phyloP scores from a whole-genome alignment of 1,140 invertebrate genomes.

The Drosophila subpulchrella region DNA sequence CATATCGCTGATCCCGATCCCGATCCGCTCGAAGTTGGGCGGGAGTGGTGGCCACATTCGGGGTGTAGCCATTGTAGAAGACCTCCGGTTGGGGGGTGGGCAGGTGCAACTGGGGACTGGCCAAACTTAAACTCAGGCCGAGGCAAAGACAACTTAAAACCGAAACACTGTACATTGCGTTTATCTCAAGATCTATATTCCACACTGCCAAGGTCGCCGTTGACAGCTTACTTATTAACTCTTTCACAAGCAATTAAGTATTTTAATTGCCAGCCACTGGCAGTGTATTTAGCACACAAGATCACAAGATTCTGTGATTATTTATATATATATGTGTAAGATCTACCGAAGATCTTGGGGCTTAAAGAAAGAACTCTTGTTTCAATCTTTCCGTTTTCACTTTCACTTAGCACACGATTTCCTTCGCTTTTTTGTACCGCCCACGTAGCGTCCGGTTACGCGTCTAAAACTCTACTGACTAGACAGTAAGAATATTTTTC shows the following conservation, averaged over 20 bases:
- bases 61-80: constrained; percentile 75
- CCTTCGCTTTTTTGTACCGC: constrained; percentile 18
- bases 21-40: constrained; percentile 65
- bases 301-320: constrained; percentile 6
- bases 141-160: constrained; percentile 34
- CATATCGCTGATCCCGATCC: constrained; percentile 77
- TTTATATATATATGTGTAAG: constrained; percentile 2
- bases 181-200: constrained; percentile 67
- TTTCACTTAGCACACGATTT: constrained; percentile 29
- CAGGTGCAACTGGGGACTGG: constrained; percentile 85
- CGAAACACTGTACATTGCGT: constrained; percentile 42
- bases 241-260: constrained; percentile 74
- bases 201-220: constrained; percentile 63
- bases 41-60: constrained; percentile 69
- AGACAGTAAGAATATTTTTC: constrained; percentile 75
- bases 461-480: constrained; percentile 81
- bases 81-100: constrained; percentile 84
- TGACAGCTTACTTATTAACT: constrained; percentile 56
- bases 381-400: constrained; percentile 32
- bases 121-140: constrained; percentile 20
- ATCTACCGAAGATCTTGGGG: not conserved
- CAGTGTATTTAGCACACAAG: constrained; percentile 25
- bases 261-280: constrained; percentile 58
- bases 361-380: not conserved
- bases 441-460: constrained; percentile 71